A percentile compares a stretch with the other conserved stretches of the same genome.
These are phyloP conservation scores for Triplophysa tibetana DNA, from an alignment of 2,113 vertebrate species.

Conservation along the genomic window DNA sequence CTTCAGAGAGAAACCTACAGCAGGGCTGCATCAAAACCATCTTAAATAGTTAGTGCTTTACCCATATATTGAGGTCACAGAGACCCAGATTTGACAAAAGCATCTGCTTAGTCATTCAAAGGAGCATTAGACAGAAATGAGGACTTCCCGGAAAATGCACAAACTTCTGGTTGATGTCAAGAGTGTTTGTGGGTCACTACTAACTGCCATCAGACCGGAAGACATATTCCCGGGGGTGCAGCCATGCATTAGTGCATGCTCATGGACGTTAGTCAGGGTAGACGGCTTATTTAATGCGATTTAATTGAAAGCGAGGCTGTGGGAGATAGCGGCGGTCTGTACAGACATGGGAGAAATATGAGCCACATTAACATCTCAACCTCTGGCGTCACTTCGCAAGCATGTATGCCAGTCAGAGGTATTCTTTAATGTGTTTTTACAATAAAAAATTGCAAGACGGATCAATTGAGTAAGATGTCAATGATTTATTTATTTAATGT, in stretches of 20 bases:
- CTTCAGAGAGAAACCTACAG: background rate
- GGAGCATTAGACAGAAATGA: background rate
- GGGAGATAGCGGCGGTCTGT: no score
- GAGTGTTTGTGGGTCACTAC: constrained; percentile 7
- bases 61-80: background rate
- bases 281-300: no score
- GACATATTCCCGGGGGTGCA: constrained; percentile 12
- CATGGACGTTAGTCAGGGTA: constrained; percentile 5
- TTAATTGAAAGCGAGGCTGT: no score
- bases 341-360: background rate
- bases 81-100: background rate
- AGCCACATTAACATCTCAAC: background rate
- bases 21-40: background rate
- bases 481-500: no score
- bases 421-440: no score
- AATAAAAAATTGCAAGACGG: no score
- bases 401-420: no score
- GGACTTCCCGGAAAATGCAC: background rate
- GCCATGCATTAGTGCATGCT: background rate
- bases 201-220: constrained; percentile 6
- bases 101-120: background rate
- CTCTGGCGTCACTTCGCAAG: no score
- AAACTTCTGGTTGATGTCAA: background rate
- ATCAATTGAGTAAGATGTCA: no score
- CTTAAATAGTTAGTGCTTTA: background rate